Conservation (phyloP, 2,113 vertebrate species). For the Trochalopteron elliotii region DNA sequence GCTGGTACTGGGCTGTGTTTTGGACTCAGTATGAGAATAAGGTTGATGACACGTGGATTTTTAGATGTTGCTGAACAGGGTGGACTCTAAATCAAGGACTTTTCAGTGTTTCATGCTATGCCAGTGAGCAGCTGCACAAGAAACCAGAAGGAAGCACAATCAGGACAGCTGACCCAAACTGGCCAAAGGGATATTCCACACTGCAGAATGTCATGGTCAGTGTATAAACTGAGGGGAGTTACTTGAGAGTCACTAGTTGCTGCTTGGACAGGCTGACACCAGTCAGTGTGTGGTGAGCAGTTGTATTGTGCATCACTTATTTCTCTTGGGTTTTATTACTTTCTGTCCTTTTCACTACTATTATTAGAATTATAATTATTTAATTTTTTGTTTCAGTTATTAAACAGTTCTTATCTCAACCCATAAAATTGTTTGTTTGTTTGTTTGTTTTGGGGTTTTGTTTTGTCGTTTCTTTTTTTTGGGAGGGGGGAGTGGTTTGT, state of each 20-base stretch:
- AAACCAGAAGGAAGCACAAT: rapidly evolving
- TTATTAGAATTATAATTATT: neutral
- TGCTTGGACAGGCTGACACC: neutral
- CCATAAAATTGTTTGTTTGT: neutral
- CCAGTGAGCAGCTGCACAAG: neutral
- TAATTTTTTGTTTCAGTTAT: neutral
- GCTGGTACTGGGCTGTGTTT: neutral
- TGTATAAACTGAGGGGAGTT: neutral
- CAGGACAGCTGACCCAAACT: neutral
- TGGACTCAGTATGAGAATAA: neutral
- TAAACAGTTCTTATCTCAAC: neutral
- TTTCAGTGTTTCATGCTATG: neutral
- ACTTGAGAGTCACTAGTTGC: neutral
- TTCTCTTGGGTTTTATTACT: neutral
- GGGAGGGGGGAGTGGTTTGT: neutral
- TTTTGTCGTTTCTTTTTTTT: no score
- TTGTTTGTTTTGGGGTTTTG: neutral
- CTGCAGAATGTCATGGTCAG: neutral
- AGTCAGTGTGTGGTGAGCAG: neutral
- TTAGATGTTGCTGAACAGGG: neutral
- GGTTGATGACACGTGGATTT: neutral
- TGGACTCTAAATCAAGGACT: neutral
- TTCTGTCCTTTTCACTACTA: neutral
- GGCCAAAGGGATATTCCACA: neutral
- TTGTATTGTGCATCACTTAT: neutral